Evolutionary conservation across 2,888 invertebrate species (phyloP).

Genomic region (Gerosis bhagava): DNA sequence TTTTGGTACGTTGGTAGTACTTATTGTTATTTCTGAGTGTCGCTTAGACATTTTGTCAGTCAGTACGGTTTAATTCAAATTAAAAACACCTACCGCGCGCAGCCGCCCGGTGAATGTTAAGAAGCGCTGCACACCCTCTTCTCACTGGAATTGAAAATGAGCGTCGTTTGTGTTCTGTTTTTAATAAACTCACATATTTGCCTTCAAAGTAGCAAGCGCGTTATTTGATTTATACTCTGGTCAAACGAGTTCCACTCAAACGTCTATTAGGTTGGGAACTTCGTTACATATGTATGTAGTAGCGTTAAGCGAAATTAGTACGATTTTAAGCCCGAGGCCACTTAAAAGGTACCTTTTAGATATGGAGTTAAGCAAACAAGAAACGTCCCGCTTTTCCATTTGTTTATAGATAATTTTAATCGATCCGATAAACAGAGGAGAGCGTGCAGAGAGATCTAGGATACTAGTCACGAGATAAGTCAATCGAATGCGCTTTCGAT

Average conservation of each 20-base stretch:
- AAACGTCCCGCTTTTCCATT: slow-evolving; percentile 1
- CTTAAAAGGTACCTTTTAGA: slow-evolving; percentile 7
- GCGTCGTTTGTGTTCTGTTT: slow-evolving; percentile 66
- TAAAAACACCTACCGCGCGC: slow-evolving; percentile 74
- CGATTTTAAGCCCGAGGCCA: neutral
- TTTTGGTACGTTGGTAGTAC: too few relatives aligned
- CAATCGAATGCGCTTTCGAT: slow-evolving; percentile 15
- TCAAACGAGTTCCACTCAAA: slow-evolving; percentile 45
- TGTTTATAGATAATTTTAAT: slow-evolving; percentile 18
- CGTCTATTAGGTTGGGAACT: slow-evolving; percentile 38
- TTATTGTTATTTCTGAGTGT: slow-evolving; percentile 62
- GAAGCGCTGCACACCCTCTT: slow-evolving; percentile 48
- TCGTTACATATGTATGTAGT: slow-evolving; percentile 29
- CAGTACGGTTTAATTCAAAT: slow-evolving; percentile 74
- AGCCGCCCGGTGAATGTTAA: slow-evolving; percentile 62
- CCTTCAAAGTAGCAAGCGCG: slow-evolving; percentile 63
- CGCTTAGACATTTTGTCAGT: slow-evolving; percentile 73
- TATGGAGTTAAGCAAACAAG: slow-evolving; percentile 1
- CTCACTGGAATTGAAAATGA: slow-evolving; percentile 69
- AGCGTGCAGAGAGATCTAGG: slow-evolving; percentile 10
- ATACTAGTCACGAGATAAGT: slow-evolving; percentile 22
- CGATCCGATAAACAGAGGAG: slow-evolving; percentile 10
- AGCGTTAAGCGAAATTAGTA: slow-evolving; percentile 3
- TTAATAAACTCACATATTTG: slow-evolving; percentile 73
- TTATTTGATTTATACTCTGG: slow-evolving; percentile 62